Evolutionary conservation across 2,888 invertebrate genomes (phyloP).

Genomic region (Bruchidius siliquastri): DNA sequence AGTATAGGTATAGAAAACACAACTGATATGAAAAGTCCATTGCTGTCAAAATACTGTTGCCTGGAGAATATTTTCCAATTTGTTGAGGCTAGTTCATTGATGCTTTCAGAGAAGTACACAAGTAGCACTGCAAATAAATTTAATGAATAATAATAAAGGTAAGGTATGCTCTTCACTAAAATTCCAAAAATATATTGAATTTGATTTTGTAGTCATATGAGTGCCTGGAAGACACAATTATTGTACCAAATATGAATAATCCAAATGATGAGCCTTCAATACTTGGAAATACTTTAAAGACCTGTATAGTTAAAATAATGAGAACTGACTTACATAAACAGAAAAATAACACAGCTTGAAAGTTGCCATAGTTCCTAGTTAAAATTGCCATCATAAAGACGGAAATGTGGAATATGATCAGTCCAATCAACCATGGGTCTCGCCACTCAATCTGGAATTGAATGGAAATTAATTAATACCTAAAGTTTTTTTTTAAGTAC

Average conservation of each 20-base stretch:
- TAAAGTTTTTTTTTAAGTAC: too few relatives aligned
- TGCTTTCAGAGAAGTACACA: constrained; percentile 85
- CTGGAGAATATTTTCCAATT: constrained; percentile 85
- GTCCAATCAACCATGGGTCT: constrained; percentile 79
- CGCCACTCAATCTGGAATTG: constrained; percentile 79
- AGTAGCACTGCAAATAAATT: constrained; percentile 65
- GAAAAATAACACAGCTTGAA: constrained; percentile 79
- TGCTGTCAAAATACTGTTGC: constrained; percentile 92
- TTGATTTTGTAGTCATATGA: too few relatives aligned
- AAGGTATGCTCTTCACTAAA: too few relatives aligned
- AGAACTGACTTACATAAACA: constrained; percentile 68
- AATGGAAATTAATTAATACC: neutral
- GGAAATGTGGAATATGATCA: constrained; percentile 70
- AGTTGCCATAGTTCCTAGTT: constrained; percentile 80
- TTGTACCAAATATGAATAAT: too few relatives aligned
- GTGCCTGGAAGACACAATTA: too few relatives aligned
- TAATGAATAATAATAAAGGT: too few relatives aligned
- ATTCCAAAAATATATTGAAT: too few relatives aligned
- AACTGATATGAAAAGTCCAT: constrained; percentile 88
- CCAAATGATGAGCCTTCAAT: too few relatives aligned
- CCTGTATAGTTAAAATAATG: neutral
- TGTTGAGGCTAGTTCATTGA: constrained; percentile 82
- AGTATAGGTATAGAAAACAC: constrained; percentile 91
- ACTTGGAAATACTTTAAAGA: too few relatives aligned
- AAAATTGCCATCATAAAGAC: constrained; percentile 74